These are phyloP conservation scores for Halcyon chelicuti DNA, from an alignment of 2,797 vertebrate genomes.

Conservation along the genomic window DNA sequence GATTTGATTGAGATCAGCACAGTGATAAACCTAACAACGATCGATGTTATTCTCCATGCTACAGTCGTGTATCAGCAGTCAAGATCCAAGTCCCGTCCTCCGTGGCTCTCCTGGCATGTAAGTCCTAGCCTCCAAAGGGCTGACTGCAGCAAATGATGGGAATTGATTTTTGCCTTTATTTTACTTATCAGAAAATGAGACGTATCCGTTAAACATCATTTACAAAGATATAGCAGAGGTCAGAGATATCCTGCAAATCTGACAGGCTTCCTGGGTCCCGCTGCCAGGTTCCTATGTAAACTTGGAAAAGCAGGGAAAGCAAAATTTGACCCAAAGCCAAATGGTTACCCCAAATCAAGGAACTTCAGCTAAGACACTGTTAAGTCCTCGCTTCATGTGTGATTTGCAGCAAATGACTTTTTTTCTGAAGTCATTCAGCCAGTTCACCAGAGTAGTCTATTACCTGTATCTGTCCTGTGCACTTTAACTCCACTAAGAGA, in stretches of 20 bases:
- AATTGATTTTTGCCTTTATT: background rate
- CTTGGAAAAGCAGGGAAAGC: background rate
- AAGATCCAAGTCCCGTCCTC: background rate
- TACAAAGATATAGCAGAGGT: background rate
- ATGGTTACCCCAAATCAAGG: background rate
- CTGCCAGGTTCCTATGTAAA: background rate
- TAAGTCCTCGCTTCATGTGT: background rate
- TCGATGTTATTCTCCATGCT: background rate
- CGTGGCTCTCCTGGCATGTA: background rate
- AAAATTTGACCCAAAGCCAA: background rate
- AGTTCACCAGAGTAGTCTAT: background rate
- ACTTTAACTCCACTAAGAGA: background rate
- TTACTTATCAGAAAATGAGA: background rate
- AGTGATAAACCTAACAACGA: background rate
- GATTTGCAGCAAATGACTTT: background rate
- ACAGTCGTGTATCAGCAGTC: background rate
- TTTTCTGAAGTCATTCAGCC: background rate
- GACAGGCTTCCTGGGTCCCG: background rate
- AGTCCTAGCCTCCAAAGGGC: background rate
- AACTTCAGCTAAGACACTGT: background rate
- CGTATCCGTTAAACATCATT: background rate
- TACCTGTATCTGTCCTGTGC: background rate
- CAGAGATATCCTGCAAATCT: background rate
- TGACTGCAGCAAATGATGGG: background rate
- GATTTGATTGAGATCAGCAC: background rate